A percentile compares a stretch with the other conserved stretches of the same genome.
phyloP scores from a whole-genome alignment of 2,888 invertebrate genomes.

The Eupithecia vulgata region DNA sequence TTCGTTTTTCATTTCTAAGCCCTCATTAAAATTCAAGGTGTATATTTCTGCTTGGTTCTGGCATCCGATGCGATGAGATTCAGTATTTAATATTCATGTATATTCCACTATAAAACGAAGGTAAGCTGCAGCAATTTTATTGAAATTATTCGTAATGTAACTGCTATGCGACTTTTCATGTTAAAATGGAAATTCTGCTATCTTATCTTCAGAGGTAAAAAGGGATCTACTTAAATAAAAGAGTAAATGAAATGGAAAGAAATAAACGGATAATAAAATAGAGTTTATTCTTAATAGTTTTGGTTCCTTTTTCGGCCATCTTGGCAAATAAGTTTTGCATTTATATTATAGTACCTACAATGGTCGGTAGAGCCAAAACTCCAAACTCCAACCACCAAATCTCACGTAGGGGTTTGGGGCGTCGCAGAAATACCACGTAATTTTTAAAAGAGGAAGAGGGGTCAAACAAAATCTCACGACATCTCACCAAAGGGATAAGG shows the following conservation, averaged over 20 bases:
- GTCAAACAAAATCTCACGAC: no score
- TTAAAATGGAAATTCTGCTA: neutral
- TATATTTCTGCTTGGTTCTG: conserved; percentile 20
- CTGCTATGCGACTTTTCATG: conserved; percentile 1
- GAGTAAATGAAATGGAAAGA: neutral
- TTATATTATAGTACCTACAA: no score
- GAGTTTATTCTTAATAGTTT: neutral
- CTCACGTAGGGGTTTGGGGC: no score
- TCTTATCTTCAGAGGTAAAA: neutral
- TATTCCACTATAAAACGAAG: conserved; percentile 6
- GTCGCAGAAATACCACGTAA: no score
- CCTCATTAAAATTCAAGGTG: conserved; percentile 26
- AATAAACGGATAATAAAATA: no score
- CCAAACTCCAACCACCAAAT: no score
- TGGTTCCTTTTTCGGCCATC: neutral
- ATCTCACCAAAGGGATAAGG: no score
- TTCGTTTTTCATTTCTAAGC: conserved; percentile 12
- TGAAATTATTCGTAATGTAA: conserved; percentile 1
- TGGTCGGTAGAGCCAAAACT: no score
- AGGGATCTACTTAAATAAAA: neutral
- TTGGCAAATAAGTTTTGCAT: no score
- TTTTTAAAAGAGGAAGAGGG: no score
- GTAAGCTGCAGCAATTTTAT: conserved; percentile 6
- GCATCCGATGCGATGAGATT: conserved; percentile 17
- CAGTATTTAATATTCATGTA: conserved; percentile 11